Conservation (phyloP, 2,888 invertebrate genomes). For the Lasioglossum marginatum region DNA sequence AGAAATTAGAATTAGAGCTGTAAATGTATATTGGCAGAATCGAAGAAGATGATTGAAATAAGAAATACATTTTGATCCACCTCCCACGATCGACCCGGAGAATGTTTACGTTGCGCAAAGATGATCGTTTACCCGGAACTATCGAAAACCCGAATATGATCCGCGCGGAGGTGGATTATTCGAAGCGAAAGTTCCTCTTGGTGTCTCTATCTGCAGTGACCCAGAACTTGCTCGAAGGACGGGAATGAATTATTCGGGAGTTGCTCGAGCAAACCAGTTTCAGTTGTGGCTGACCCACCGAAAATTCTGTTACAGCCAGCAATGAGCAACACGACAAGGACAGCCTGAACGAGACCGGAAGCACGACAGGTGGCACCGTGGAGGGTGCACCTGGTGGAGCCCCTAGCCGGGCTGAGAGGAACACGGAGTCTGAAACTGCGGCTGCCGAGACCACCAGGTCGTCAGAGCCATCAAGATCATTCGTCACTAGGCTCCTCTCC, state of each 20-base stretch:
- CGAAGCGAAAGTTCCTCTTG: constrained; percentile 61
- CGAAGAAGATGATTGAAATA: background rate
- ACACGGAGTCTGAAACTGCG: constrained; percentile 51
- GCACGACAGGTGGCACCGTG: constrained; percentile 81
- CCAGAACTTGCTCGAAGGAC: constrained; percentile 53
- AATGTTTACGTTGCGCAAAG: background rate
- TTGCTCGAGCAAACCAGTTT: constrained; percentile 7
- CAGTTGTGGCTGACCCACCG: background rate
- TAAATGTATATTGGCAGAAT: too few relatives aligned
- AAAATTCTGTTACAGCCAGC: constrained; percentile 79
- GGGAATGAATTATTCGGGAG: constrained; percentile 29
- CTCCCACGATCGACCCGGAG: background rate
- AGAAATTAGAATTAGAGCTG: background rate
- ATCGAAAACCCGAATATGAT: background rate
- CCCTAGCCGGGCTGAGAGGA: constrained; percentile 75
- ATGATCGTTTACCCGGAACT: background rate
- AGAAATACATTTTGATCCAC: background rate
- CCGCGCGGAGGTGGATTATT: constrained; percentile 43
- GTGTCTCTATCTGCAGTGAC: constrained; percentile 49
- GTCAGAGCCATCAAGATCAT: constrained; percentile 77
- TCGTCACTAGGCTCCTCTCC: constrained; percentile 81
- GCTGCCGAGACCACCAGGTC: constrained; percentile 46
- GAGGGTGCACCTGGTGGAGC: constrained; percentile 78
- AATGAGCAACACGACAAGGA: constrained; percentile 85
- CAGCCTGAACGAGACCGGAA: constrained; percentile 85